Evolutionary conservation across 1,140 invertebrate genomes (phyloP), one percentile per base, ranked within the genome.

Genomic region (Proales similis): DNA sequence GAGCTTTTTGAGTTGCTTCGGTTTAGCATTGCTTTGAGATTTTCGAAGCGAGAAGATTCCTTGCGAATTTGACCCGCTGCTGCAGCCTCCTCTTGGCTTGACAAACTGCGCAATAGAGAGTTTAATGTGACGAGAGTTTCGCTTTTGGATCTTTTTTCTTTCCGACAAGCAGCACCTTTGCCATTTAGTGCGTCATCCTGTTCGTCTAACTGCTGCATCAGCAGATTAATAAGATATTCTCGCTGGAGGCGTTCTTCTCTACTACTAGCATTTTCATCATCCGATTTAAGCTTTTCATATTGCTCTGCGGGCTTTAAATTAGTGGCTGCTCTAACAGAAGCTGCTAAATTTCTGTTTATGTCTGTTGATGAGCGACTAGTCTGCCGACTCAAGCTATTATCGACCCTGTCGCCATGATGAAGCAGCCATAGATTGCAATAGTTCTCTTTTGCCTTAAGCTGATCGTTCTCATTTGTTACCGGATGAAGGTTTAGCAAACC

Each of bases 211-310:
- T 42, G 29, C 32, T 57, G 51, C 39, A 27, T 39, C 9, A 57
- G 29, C n/a, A 57, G 12, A 57, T 57, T 39, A 17, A 42, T 22
- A 27, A 57, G 32, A 39, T 57, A 39, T 24, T 57, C 51, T 11
- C 51, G 33, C n/a, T 57, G 51, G 2, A 57, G 36, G 39, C 45
- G 33, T 39, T 57, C 51, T 26, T 57, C 51, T n/a, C 12, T 57
- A 42, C 45, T 57, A 11, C 20, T 3, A 7, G 5, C 30, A 17
- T 26, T 57, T 14, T 32, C 14, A 36, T 36, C 33, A 36, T 36
- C 33, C 14, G 33, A 36, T 36, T 36, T 36, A 9, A 14, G 9
- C 9, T 36, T 36, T 36, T n/a, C n/a, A n/a, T n/a, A n/a, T n/a
- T n/a, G n/a, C n/a, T n/a, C n/a, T n/a, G n/a, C n/a, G n/a, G n/a